Percentiles rank a stretch among this genome's conserved stretches.
Conservation (phyloP, 1,140 invertebrate species). For the Physella acuta region DNA sequence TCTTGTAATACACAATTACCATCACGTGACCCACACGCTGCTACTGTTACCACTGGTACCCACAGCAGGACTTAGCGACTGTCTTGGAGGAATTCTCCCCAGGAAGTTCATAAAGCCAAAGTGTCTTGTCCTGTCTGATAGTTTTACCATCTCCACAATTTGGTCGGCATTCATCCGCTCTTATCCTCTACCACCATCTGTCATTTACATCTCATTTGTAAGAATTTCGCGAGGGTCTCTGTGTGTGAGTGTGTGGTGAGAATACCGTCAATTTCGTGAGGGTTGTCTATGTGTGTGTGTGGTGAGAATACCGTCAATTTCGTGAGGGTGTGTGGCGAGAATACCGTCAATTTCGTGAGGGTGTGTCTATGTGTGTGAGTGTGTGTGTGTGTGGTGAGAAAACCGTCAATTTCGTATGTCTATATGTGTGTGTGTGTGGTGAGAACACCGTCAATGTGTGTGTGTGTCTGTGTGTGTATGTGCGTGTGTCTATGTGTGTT, state of each 20-base stretch:
- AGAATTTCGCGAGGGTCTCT: neutral
- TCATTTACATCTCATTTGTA: neutral
- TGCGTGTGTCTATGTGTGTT: conserved; percentile 2
- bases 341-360: neutral
- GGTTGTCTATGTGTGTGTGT: neutral
- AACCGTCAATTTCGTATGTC: neutral
- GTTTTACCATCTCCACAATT: too few relatives aligned
- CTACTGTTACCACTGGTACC: too few relatives aligned
- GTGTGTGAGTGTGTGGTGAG: conserved; percentile 5
- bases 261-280: neutral
- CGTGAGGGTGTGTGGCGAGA: conserved; percentile 1
- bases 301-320: neutral
- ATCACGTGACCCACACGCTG: too few relatives aligned
- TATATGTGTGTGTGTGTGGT: conserved; percentile 1
- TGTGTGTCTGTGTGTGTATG: conserved; percentile 13
- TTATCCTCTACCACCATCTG: too few relatives aligned
- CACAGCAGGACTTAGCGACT: too few relatives aligned
- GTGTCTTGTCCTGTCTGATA: too few relatives aligned
- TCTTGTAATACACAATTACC: neutral
- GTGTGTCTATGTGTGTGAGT: conserved; percentile 15
- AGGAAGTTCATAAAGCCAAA: too few relatives aligned
- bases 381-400: conserved; percentile 3
- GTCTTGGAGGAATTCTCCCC: too few relatives aligned
- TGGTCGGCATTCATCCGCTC: too few relatives aligned
- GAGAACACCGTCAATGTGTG: neutral